Evolutionary conservation across 1,140 invertebrate genomes (phyloP), one percentile per base, ranked within the genome.

Genomic region (Zaprionus taronus): DNA sequence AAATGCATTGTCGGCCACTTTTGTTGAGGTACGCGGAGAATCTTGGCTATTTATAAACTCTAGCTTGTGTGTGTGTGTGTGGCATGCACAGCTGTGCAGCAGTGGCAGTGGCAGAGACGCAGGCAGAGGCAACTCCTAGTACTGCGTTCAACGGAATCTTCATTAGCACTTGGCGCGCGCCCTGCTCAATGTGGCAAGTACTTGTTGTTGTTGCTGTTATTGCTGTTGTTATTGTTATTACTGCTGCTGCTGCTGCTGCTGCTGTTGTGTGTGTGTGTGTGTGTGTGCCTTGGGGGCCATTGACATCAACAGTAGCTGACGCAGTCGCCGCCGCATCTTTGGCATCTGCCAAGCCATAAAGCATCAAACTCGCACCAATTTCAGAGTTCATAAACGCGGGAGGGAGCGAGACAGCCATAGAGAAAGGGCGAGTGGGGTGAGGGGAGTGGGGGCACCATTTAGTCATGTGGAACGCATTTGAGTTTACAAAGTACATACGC

Each of bases 141-240:
- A 14, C 62, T 63, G 61, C 47, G 62, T 36, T 56, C 20, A n/a
- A 20, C 57, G 61, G 66, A 78, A 72, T 82, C 71, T 86, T 79
- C 58, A 75, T 69, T 68, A 76, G 79, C 82, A 85, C 78, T 81
- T 81, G 79, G 68, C 57, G 28, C 41, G 58, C 77, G 74, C 70
- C 64, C 41, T 36, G 34, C 31, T 66, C 22, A 66, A 44, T 55
- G 36, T 61, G 44, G 53, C 56, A 44, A 60, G 47, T 60, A 60
- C 44, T 60, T 15, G 15, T 55, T 69, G 26, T 38, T 63, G 15
- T 58, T 17, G 15, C 24, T 69, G 11, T 28, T 56, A 17, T 51
- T 72, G 20, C 49, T 44, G 26, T 56, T 17, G n/a, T 22, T 58
- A 17, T 7, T 49, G 38, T 24, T 58, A 17, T 28, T 22, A 24